Conservation (phyloP, 1,140 invertebrate genomes). For the Bombus cullumanus region DNA sequence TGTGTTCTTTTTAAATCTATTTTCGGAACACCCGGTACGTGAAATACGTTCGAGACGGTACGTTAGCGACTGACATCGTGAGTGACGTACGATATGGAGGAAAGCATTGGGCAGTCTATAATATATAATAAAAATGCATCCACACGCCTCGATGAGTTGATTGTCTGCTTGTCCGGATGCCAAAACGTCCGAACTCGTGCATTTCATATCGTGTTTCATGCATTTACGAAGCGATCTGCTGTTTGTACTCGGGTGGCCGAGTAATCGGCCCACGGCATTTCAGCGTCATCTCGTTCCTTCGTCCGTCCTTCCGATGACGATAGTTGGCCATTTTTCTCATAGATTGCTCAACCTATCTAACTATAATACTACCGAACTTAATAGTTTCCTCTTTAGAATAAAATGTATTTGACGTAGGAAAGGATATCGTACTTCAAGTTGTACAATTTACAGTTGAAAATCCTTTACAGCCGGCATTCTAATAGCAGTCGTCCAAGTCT, state of each 20-base stretch:
- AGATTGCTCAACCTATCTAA: no score
- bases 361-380: neutral
- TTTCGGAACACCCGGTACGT: conserved; percentile 81
- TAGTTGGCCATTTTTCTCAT: conserved; percentile 24
- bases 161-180: conserved; percentile 83
- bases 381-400: neutral
- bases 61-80: conserved; percentile 82
- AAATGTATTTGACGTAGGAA: neutral
- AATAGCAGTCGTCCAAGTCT: no score
- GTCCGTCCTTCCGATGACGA: conserved; percentile 45
- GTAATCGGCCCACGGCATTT: conserved; percentile 74
- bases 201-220: conserved; percentile 82
- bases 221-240: conserved; percentile 73
- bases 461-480: no score
- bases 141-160: conserved; percentile 83
- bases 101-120: conserved; percentile 82
- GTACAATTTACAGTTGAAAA: no score
- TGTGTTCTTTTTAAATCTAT: conserved; percentile 9
- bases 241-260: conserved; percentile 75
- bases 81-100: conserved; percentile 83
- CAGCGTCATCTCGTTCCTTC: conserved; percentile 52
- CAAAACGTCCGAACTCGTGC: conserved; percentile 83
- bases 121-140: conserved; percentile 84
- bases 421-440: no score
- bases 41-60: conserved; percentile 82